These are phyloP conservation scores for Sebastes matsubarae DNA, from an alignment of 2,797 vertebrate genomes.

Conservation along the genomic window DNA sequence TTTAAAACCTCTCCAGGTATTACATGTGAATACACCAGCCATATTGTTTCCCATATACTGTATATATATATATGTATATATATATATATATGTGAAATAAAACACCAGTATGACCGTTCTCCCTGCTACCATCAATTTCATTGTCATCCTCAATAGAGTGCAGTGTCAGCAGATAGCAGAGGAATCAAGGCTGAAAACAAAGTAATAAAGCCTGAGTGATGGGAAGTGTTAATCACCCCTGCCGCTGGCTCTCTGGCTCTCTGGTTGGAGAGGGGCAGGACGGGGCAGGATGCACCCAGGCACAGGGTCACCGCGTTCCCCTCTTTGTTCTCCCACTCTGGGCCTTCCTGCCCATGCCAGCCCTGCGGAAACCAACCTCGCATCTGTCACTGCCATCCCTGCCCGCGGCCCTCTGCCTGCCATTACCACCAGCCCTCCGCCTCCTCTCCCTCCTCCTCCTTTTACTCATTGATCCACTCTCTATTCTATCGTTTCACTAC, in stretches of 20 bases:
- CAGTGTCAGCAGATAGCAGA: slow-evolving; percentile 75
- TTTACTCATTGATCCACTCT: slow-evolving; percentile 12
- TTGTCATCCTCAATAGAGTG: slow-evolving; percentile 53
- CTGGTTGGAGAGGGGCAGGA: slow-evolving; percentile 61
- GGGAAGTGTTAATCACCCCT: slow-evolving; percentile 80
- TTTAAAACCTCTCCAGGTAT: neutral
- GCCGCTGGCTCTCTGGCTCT: slow-evolving; percentile 29
- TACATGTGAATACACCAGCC: neutral
- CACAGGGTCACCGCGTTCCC: slow-evolving; percentile 73
- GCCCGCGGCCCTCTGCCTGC: slow-evolving; percentile 35
- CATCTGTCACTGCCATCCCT: slow-evolving; percentile 74
- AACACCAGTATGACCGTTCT: slow-evolving; percentile 8
- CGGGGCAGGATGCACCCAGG: slow-evolving; percentile 79
- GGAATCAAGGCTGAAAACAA: slow-evolving; percentile 79
- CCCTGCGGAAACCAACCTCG: slow-evolving; percentile 74
- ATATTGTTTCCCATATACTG: neutral
- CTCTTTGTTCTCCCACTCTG: slow-evolving; percentile 78
- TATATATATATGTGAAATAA: neutral
- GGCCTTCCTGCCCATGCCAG: slow-evolving; percentile 81
- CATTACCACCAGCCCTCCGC: slow-evolving; percentile 8
- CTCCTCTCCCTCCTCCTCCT: slow-evolving; percentile 16
- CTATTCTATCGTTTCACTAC: slow-evolving; percentile 32
- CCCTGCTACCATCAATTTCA: slow-evolving; percentile 30
- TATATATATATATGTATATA: too few relatives aligned
- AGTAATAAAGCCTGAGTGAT: slow-evolving; percentile 79